Evolutionary conservation across 2,113 vertebrate genomes (phyloP), one percentile per base, ranked within the genome.

Genomic region (Hylia prasina): DNA sequence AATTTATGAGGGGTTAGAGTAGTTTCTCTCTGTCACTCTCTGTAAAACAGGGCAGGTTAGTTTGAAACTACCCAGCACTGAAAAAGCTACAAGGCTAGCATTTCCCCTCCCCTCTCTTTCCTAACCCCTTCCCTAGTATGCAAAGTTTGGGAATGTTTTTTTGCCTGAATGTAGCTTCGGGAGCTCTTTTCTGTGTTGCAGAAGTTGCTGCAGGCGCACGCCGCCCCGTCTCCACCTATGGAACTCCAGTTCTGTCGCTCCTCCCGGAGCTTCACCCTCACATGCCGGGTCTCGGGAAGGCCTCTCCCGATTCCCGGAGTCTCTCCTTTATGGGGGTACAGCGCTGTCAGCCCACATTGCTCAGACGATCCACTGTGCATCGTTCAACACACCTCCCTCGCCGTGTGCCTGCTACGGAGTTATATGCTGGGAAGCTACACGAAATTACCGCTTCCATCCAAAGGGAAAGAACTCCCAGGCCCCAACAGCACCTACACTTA

Each of bases 321-420:
- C 35, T 66, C 30, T 79, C 13, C 65, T 58, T 37, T 9, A 9
- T 2, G 11, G 3, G 71, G 13, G 13, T 10, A 42, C 35, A 69
- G 9, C n/a, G 11, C 0, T 6, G 2, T 13, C 18, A 50, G 39
- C n/a, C 2, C 6, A 21, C 37, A 37, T 8, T 2, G 3, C 51
- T 28, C n/a, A 35, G 12, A 11, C 18, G 42, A 28, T 10, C 15
- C 33, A 18, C 0, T 3, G 3, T 0, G 3, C 25, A 3, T 5
- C 1, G 15, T 2, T 50, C 10, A 64, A 11, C 4, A 20, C 21
- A 5, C 3, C 23, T 82, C 16, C 16, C 23, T 31, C 4, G 7
- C 45, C 3, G 15, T 10, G 31, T 40, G 28, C 23, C 51, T 15
- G 7, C 28, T 48, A 75, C 1, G 17, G 12, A 21, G 22, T 25